A percentile compares a stretch with the other conserved stretches of the same genome.
These are phyloP conservation scores for Pachypeltis micranthus DNA, from an alignment of 1,140 invertebrate species.

Conservation along the genomic window DNA sequence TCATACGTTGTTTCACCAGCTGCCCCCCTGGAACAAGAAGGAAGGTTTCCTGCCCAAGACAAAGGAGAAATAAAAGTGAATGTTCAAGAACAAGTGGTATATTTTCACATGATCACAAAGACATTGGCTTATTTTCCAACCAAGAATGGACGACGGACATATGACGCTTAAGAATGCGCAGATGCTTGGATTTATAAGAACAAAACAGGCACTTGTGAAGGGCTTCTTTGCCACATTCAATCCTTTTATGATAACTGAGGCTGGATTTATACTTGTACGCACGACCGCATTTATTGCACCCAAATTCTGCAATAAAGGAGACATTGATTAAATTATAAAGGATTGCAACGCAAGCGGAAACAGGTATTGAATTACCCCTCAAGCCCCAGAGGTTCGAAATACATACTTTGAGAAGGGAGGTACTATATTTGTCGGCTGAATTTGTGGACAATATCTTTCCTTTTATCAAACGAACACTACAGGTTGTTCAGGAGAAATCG, in stretches of 20 bases:
- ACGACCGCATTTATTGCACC: slow-evolving; percentile 38
- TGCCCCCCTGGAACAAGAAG: background rate
- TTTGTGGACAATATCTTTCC: no score
- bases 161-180: slow-evolving; percentile 12
- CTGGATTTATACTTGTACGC: slow-evolving; percentile 36
- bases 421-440: no score
- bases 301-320: no score
- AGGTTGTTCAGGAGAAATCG: no score
- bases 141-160: slow-evolving; percentile 2
- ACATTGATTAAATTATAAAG: no score
- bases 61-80: background rate
- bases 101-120: background rate
- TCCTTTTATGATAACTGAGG: slow-evolving; percentile 36
- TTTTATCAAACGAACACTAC: no score
- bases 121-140: background rate
- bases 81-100: background rate
- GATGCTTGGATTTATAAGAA: slow-evolving; percentile 31
- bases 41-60: background rate
- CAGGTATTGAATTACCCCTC: no score
- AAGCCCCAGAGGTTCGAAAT: no score
- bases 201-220: slow-evolving; percentile 40
- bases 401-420: no score
- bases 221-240: slow-evolving; percentile 39
- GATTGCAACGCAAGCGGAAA: no score
- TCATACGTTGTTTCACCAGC: no score